These are phyloP conservation scores for Syrmaticus mikado DNA, from an alignment of 2,113 vertebrate genomes.

Conservation along the genomic window DNA sequence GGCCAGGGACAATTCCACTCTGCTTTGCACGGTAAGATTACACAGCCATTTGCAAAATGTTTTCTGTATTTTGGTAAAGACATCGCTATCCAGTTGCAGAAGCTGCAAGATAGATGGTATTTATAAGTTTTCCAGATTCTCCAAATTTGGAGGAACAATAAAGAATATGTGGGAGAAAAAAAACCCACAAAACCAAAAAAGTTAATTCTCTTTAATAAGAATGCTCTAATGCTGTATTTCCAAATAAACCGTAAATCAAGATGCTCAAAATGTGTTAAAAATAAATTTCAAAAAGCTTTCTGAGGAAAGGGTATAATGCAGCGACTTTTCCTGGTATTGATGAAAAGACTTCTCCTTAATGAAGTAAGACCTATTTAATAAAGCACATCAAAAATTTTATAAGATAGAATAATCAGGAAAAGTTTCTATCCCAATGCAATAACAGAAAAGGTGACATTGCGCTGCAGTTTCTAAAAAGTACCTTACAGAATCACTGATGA, in stretches of 20 bases:
- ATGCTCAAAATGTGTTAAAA: background rate
- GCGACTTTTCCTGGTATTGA: background rate
- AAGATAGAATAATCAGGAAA: background rate
- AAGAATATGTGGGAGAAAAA: accelerated
- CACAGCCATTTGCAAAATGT: background rate
- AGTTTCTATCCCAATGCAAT: background rate
- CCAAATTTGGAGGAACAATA: background rate
- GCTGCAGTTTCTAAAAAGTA: background rate
- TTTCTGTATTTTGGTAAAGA: background rate
- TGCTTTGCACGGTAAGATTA: background rate
- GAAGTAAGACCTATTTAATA: background rate
- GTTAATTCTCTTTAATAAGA: background rate
- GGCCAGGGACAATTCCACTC: background rate
- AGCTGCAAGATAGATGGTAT: background rate
- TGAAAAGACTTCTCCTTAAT: background rate
- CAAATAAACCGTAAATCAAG: background rate
- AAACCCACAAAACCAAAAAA: background rate
- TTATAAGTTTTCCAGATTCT: no score
- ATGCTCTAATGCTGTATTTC: background rate
- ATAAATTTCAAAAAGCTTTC: background rate
- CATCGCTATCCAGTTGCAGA: background rate
- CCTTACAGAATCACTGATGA: background rate
- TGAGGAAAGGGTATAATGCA: background rate
- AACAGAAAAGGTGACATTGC: background rate
- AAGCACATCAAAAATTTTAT: background rate